phyloP scores from a whole-genome alignment of 2,113 vertebrate species.

The Gnathonemus echidnorhynchus region DNA sequence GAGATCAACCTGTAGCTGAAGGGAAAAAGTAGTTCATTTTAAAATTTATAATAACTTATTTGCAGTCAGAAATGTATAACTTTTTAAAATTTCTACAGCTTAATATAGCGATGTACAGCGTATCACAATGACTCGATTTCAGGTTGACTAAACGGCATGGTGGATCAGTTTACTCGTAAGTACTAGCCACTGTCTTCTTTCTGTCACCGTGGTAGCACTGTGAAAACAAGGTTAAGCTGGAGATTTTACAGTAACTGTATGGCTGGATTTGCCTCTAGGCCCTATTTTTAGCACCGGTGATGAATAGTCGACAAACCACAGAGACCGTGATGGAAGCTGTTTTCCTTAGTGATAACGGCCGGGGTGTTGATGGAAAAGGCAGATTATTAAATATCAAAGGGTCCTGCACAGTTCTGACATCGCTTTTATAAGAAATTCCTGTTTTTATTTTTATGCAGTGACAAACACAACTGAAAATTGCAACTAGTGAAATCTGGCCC shows the following conservation, averaged over 20 bases:
- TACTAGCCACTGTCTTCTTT: neutral
- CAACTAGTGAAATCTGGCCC: slow-evolving; percentile 9
- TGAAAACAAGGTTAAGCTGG: neutral
- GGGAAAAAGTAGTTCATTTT: neutral
- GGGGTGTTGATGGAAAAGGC: neutral
- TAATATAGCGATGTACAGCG: neutral
- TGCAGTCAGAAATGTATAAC: neutral
- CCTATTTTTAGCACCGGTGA: slow-evolving; percentile 1
- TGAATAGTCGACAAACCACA: neutral
- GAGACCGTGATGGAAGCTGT: neutral
- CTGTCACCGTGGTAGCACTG: neutral
- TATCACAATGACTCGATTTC: neutral
- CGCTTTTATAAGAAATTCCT: slow-evolving; percentile 3
- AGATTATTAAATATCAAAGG: neutral
- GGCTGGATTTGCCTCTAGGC: neutral
- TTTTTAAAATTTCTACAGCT: neutral
- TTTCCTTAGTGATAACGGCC: neutral
- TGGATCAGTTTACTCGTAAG: neutral
- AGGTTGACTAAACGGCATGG: neutral
- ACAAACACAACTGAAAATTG: slow-evolving; percentile 19
- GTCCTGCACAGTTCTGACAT: neutral
- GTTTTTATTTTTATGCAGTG: slow-evolving; percentile 13
- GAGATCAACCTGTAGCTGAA: neutral
- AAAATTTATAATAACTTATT: neutral
- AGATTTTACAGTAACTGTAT: slow-evolving; percentile 7